phyloP scores from a whole-genome alignment of 2,113 vertebrate genomes.

The Aspiorhynchus laticeps region DNA sequence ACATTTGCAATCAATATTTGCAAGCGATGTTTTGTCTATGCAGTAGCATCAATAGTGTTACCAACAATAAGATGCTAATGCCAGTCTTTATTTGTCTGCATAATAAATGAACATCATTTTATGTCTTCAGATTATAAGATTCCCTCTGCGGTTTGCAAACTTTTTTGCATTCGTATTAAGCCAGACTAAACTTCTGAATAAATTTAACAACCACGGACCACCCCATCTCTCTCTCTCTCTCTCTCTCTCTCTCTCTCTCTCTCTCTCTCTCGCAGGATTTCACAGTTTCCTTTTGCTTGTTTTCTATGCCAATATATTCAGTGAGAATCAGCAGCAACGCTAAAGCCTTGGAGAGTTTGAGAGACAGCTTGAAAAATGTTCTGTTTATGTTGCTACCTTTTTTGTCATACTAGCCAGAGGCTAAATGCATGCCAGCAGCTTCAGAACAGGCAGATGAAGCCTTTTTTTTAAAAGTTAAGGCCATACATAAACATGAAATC shows the following conservation, averaged over 20 bases:
- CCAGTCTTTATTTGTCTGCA: conserved; percentile 19
- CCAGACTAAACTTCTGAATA: conserved; percentile 33
- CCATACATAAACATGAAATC: background rate
- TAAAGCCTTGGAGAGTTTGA: conserved; percentile 32
- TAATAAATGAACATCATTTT: conserved; percentile 14
- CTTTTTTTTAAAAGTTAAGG: background rate
- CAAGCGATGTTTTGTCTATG: background rate
- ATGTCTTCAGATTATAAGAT: conserved; percentile 17
- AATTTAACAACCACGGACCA: conserved; percentile 26
- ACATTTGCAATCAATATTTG: background rate
- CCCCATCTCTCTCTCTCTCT: background rate
- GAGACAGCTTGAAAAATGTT: conserved; percentile 33
- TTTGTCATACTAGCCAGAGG: conserved; percentile 19
- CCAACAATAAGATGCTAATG: conserved; percentile 14
- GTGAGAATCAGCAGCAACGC: background rate
- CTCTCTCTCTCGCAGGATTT: conserved; percentile 21
- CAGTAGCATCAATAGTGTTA: conserved; percentile 3
- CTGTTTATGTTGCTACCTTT: conserved; percentile 28
- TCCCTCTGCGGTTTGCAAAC: conserved; percentile 11
- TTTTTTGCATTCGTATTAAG: conserved; percentile 8
- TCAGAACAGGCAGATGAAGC: background rate
- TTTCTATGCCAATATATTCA: conserved; percentile 40
- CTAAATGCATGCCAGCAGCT: conserved; percentile 16
- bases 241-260: background rate
- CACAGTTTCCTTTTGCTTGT: background rate